Evolutionary conservation across 2,888 invertebrate species (phyloP), one percentile per base, ranked within the genome.

Genomic region (Mechanitis mazaeus): DNA sequence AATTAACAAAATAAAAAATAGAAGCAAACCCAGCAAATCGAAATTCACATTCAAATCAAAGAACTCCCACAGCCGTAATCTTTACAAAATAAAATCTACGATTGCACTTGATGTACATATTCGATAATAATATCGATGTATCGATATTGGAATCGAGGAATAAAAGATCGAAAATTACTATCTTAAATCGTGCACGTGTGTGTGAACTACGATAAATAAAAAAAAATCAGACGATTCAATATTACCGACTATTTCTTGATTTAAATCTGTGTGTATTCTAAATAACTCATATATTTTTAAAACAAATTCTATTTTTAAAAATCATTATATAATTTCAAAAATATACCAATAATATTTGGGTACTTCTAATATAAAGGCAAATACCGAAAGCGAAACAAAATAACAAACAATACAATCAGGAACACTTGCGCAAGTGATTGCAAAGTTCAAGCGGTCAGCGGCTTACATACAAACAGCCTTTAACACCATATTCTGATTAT

Each of bases 381-480:
- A 47, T 47, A 12, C 47, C 47, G 47, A 47, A 20, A 20, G 47
- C n/a, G 47, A 47, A 47, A 47, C 47, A 20, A 47, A 20, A 20
- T 20, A 20, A 47, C 47, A 46, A 46, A 47, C 47, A 47, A 47
- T 47, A 47, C 47, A 3, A 47, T 47, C 47, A 20, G n/a, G n/a
- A 3, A 5, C 55, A 54, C 46, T 62, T 58, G 56, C 59, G 59
- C 53, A 63, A 46, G 59, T 54, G 54, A 64, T 64, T 64, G 64
- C 54, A 61, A 58, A 55, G 59, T 58, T 58, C 20, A 20, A 60
- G 47, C n/a, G 47, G 47, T 60, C 53, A 56, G 53, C 56, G 56
- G 56, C 45, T 56, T 50, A 47, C 58, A 38, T 1, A 38, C 64
- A 64, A 64, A 64, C 58, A 64, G 58, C 60, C 60, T 64, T 64